A percentile compares a stretch with the other conserved stretches of the same genome.
These are phyloP conservation scores for Ptychochromis oligacanthus DNA, from an alignment of 2,113 vertebrate species.

Conservation along the genomic window DNA sequence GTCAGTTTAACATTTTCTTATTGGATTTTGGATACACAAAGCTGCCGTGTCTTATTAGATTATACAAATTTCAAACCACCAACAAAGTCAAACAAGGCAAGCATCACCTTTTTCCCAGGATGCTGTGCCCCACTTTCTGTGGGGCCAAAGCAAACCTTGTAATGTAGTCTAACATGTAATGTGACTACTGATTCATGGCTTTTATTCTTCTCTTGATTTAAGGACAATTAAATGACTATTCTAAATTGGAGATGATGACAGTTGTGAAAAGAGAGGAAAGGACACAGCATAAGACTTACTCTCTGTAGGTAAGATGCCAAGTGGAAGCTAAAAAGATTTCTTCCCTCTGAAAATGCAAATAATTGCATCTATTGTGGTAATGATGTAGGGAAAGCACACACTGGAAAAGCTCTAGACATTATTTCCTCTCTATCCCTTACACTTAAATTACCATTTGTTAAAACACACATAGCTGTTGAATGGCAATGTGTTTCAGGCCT, in stretches of 20 bases:
- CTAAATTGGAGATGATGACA: background rate
- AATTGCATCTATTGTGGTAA: conserved; percentile 2
- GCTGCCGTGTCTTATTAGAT: background rate
- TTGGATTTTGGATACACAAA: background rate
- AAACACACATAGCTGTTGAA: conserved; percentile 25
- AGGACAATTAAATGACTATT: background rate
- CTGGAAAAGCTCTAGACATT: conserved; percentile 9
- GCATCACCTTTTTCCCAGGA: background rate
- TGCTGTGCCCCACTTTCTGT: background rate
- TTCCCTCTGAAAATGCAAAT: background rate
- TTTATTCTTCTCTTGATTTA: background rate
- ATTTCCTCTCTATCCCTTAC: background rate
- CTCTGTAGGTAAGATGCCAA: background rate
- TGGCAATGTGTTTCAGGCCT: conserved; percentile 25
- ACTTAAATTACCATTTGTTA: conserved; percentile 33
- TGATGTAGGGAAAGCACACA: conserved; percentile 13
- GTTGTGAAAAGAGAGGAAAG: background rate
- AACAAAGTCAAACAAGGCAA: background rate
- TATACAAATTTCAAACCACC: background rate
- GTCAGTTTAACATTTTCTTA: background rate
- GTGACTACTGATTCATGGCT: too few species aligned
- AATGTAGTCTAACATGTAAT: background rate
- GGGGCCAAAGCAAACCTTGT: background rate
- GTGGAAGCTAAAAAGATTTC: background rate
- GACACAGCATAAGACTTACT: background rate